Percentiles rank a stretch among this genome's conserved stretches.
These are phyloP conservation scores for Nesoenas mayeri DNA, from an alignment of 2,113 vertebrate species.

Conservation along the genomic window DNA sequence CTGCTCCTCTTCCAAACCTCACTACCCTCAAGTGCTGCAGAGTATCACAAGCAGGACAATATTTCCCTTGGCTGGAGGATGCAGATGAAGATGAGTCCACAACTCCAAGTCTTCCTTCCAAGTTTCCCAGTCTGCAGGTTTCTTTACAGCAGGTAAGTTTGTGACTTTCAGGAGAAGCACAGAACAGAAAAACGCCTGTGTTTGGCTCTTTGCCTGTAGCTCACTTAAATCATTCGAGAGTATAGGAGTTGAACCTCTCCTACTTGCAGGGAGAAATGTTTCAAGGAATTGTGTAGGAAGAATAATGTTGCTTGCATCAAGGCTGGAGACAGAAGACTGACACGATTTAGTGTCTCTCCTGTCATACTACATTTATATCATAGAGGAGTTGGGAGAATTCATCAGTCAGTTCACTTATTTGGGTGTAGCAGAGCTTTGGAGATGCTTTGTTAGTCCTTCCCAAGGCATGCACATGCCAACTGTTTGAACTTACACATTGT, in stretches of 20 bases:
- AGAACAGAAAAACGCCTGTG: neutral
- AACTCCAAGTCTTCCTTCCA: constrained; percentile 25
- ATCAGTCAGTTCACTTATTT: neutral
- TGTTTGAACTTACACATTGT: neutral
- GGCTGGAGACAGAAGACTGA: neutral
- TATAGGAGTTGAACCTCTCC: neutral
- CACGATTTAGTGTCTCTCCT: neutral
- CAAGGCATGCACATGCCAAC: neutral
- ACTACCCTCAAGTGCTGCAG: neutral
- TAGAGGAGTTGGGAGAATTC: neutral
- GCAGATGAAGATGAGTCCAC: constrained; percentile 10
- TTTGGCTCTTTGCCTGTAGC: neutral
- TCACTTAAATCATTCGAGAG: constrained; percentile 13
- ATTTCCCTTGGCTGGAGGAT: constrained; percentile 26
- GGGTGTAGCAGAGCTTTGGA: neutral
- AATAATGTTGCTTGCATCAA: neutral
- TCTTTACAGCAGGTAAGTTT: constrained; percentile 17
- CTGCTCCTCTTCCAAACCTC: constrained; percentile 2
- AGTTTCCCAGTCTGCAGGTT: constrained; percentile 15
- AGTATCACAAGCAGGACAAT: neutral
- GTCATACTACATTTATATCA: neutral
- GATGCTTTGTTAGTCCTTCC: neutral
- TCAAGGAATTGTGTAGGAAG: neutral
- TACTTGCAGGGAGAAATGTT: neutral
- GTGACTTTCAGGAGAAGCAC: constrained; percentile 24